phyloP scores from a whole-genome alignment of 2,888 invertebrate species.

The Lepidonotus clava region DNA sequence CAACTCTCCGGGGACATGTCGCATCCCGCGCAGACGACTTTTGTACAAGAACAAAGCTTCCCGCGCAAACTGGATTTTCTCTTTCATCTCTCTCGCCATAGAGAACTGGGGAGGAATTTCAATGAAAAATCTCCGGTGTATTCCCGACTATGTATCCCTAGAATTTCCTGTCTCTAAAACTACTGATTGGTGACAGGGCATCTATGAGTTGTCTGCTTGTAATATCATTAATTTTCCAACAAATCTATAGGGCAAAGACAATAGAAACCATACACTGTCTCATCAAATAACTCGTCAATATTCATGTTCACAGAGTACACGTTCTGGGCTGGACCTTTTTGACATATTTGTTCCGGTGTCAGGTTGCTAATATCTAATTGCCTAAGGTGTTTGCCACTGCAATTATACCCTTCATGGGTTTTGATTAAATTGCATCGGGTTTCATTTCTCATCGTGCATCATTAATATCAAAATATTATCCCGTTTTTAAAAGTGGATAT shows the following conservation, averaged over 20 bases:
- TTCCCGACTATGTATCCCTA: background rate
- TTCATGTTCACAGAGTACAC: background rate
- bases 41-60: background rate
- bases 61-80: background rate
- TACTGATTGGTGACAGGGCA: background rate
- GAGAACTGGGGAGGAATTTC: background rate
- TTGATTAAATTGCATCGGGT: constrained; percentile 10
- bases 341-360: background rate
- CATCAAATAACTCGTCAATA: constrained; percentile 33
- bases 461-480: background rate
- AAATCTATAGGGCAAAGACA: background rate
- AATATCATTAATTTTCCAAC: constrained; percentile 3
- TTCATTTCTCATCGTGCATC: constrained; percentile 1
- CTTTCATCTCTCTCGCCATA: background rate
- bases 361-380: constrained; percentile 30
- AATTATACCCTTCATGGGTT: background rate
- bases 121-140: too few relatives aligned
- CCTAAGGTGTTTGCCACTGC: background rate
- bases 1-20: background rate
- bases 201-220: background rate
- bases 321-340: background rate
- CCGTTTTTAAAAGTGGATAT: background rate
- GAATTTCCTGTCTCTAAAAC: background rate
- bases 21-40: background rate
- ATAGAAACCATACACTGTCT: background rate